These are phyloP conservation scores for Ormyrus rosae DNA, from an alignment of 2,888 invertebrate species.

Conservation along the genomic window DNA sequence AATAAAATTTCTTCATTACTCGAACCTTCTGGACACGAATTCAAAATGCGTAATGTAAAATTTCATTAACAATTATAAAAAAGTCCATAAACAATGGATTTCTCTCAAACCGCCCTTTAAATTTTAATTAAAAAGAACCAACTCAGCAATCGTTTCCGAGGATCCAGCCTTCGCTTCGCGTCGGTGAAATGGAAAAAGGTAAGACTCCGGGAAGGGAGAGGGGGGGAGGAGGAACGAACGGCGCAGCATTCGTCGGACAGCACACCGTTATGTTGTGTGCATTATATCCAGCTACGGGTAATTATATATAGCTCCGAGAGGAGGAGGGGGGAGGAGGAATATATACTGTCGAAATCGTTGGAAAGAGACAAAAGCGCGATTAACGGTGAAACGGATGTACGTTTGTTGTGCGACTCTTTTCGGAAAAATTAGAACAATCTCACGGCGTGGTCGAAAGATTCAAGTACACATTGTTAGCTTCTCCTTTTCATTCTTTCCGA, in stretches of 20 bases:
- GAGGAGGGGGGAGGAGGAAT: not conserved
- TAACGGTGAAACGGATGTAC: conserved; percentile 26
- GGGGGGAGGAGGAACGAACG: not conserved
- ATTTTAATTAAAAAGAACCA: too few relatives aligned
- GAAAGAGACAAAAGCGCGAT: conserved; percentile 49
- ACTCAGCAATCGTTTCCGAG: not conserved
- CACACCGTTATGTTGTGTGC: conserved; percentile 45
- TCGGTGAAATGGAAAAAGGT: conserved; percentile 25
- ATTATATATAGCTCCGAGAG: conserved; percentile 30
- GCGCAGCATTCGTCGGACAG: conserved; percentile 9
- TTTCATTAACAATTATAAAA: too few relatives aligned
- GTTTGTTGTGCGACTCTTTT: conserved; percentile 9
- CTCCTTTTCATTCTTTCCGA: not conserved
- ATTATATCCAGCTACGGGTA: conserved; percentile 38
- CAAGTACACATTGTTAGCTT: not conserved
- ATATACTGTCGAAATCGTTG: conserved; percentile 44
- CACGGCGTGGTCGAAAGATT: not conserved
- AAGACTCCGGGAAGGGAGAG: not conserved
- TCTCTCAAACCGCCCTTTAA: too few relatives aligned
- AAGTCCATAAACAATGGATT: too few relatives aligned
- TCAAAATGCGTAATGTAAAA: too few relatives aligned
- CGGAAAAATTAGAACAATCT: conserved; percentile 2
- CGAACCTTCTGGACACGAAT: too few relatives aligned
- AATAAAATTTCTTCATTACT: too few relatives aligned
- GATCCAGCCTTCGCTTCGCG: not conserved